Evolutionary conservation across 2,113 vertebrate species (phyloP).

Genomic region (Tragelaphus imberbis): DNA sequence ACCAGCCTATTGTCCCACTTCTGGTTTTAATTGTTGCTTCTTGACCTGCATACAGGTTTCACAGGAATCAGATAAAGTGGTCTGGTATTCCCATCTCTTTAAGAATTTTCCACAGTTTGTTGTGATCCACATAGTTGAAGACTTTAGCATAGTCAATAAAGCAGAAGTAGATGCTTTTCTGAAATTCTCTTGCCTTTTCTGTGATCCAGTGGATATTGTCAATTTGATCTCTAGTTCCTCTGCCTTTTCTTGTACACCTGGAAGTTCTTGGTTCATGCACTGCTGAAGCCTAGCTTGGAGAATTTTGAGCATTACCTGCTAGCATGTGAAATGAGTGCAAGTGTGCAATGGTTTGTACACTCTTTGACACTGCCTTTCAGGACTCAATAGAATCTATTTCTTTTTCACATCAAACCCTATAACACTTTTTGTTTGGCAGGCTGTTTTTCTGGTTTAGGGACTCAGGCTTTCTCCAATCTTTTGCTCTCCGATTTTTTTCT

Average conservation of each 20-base stretch:
- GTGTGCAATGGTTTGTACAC: neutral
- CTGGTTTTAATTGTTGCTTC: neutral
- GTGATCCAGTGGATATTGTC: neutral
- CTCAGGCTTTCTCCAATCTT: neutral
- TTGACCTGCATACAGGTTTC: neutral
- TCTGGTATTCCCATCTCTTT: neutral
- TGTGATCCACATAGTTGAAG: neutral
- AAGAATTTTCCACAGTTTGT: neutral
- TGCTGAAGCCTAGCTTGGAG: neutral
- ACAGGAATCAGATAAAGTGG: neutral
- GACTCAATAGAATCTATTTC: neutral
- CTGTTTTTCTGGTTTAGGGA: neutral
- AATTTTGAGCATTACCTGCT: neutral
- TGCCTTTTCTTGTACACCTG: neutral
- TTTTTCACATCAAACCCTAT: neutral
- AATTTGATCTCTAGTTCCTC: neutral
- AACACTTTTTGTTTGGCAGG: neutral
- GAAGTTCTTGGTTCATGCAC: neutral
- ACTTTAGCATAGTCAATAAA: neutral
- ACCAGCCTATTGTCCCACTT: neutral
- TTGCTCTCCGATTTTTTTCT: neutral
- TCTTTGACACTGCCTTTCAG: neutral
- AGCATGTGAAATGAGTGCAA: neutral
- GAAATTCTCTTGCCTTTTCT: neutral
- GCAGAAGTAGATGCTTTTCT: neutral